Percentiles rank a stretch among this genome's conserved stretches.
Conservation (phyloP, 2,113 vertebrate genomes). For the Cyanoliseus patagonus region DNA sequence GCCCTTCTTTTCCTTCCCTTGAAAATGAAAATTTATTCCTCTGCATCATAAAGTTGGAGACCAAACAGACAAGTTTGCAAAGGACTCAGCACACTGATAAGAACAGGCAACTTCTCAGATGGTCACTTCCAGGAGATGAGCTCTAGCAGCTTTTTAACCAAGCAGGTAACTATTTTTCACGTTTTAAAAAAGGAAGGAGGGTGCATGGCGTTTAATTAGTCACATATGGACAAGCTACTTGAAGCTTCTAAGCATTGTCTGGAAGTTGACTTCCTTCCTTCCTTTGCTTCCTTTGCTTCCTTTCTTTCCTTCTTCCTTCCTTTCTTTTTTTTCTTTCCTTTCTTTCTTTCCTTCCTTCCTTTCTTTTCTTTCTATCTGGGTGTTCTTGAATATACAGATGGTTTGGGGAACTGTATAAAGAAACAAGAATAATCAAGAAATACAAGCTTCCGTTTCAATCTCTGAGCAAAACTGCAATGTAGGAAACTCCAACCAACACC, state of each 20-base stretch:
- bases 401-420: neutral
- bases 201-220: neutral
- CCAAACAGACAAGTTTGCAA: neutral
- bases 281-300: no score
- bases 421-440: neutral
- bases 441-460: neutral
- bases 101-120: neutral
- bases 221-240: neutral
- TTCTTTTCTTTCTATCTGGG: no score
- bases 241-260: neutral
- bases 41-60: neutral
- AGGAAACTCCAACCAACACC: neutral
- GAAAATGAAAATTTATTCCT: neutral
- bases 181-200: neutral
- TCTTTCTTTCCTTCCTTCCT: no score
- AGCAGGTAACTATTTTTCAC: neutral
- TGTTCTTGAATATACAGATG: neutral
- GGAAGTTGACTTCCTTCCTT: neutral
- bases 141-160: neutral
- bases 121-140: neutral
- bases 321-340: no score
- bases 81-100: neutral
- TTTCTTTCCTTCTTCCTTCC: no score
- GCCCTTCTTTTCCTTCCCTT: neutral
- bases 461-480: neutral